Conservation (phyloP, 2,797 vertebrate genomes). For the Alfaro cultratus region DNA sequence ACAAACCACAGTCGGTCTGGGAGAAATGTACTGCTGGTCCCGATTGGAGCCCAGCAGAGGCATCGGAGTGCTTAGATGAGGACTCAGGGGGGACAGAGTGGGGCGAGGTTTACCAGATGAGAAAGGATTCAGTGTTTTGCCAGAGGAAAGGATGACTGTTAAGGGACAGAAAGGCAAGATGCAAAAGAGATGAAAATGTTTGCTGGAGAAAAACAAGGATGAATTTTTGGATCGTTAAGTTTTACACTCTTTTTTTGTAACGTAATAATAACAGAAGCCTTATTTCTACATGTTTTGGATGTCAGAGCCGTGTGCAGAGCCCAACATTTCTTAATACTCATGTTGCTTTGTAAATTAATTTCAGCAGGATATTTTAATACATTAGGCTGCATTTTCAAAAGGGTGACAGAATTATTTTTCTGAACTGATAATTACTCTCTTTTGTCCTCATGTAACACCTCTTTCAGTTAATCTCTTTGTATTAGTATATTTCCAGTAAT, state of each 20-base stretch:
- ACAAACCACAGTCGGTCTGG: slow-evolving; percentile 56
- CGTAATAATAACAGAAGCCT: slow-evolving; percentile 47
- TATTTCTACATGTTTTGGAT: slow-evolving; percentile 22
- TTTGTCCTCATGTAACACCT: slow-evolving; percentile 14
- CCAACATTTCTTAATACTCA: slow-evolving; percentile 18
- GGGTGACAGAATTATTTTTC: slow-evolving; percentile 20
- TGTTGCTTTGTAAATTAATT: not conserved
- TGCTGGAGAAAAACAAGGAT: slow-evolving; percentile 56
- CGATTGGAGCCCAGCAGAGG: slow-evolving; percentile 58
- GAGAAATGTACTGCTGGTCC: slow-evolving; percentile 53
- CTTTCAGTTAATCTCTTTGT: slow-evolving; percentile 30
- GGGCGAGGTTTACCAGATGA: slow-evolving; percentile 42
- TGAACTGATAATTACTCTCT: slow-evolving; percentile 21
- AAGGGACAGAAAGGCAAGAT: slow-evolving; percentile 25
- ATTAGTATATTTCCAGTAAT: slow-evolving; percentile 24
- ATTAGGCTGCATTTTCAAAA: slow-evolving; percentile 33
- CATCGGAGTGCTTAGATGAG: slow-evolving; percentile 51
- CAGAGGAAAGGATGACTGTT: slow-evolving; percentile 25
- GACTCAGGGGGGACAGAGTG: slow-evolving; percentile 53
- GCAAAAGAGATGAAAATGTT: slow-evolving; percentile 46
- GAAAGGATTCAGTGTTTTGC: slow-evolving; percentile 42
- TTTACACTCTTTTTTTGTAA: slow-evolving; percentile 63
- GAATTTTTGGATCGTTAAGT: slow-evolving; percentile 57
- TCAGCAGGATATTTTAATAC: not conserved
- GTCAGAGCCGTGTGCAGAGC: slow-evolving; percentile 26